Evolutionary conservation across 2,888 invertebrate species (phyloP).

Genomic region (Coelinius sp.): DNA sequence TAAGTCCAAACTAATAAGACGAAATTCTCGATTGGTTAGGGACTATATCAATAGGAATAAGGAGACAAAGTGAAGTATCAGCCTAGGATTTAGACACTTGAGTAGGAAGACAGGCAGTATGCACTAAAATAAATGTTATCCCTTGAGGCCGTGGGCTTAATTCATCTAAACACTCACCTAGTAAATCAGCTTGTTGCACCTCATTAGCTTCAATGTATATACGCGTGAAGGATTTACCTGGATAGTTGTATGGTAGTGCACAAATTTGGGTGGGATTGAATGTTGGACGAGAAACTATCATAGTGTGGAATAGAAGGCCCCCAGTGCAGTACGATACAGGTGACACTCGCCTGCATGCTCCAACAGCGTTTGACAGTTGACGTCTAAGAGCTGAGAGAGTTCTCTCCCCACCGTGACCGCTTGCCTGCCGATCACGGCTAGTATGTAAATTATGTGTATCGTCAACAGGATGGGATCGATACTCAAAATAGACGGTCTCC

Average conservation of each 20-base stretch:
- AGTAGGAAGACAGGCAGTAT: not conserved
- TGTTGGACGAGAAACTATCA: slow-evolving; percentile 23
- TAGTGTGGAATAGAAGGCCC: slow-evolving; percentile 8
- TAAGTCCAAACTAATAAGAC: slow-evolving; percentile 6
- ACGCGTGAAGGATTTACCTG: slow-evolving; percentile 63
- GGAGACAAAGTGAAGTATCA: not conserved
- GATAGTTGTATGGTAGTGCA: slow-evolving; percentile 34
- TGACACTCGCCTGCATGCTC: slow-evolving; percentile 19
- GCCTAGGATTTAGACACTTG: not conserved
- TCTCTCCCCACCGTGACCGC: slow-evolving; percentile 23
- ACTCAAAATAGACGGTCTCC: slow-evolving; percentile 19
- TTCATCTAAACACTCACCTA: slow-evolving; percentile 53
- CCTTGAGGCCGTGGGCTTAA: slow-evolving; percentile 51
- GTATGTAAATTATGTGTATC: not conserved
- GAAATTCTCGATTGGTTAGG: not conserved
- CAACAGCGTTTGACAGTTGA: slow-evolving; percentile 35
- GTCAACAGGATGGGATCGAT: not conserved
- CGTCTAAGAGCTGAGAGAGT: slow-evolving; percentile 27
- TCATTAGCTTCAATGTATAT: slow-evolving; percentile 61
- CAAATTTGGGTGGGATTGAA: not conserved
- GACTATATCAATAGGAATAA: not conserved
- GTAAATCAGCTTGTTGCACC: slow-evolving; percentile 58
- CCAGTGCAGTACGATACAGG: slow-evolving; percentile 11
- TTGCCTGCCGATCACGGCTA: slow-evolving; percentile 7
- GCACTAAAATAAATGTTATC: slow-evolving; percentile 40